Evolutionary conservation across 2,888 invertebrate genomes (phyloP).

Genomic region (Drosophila lutescens): DNA sequence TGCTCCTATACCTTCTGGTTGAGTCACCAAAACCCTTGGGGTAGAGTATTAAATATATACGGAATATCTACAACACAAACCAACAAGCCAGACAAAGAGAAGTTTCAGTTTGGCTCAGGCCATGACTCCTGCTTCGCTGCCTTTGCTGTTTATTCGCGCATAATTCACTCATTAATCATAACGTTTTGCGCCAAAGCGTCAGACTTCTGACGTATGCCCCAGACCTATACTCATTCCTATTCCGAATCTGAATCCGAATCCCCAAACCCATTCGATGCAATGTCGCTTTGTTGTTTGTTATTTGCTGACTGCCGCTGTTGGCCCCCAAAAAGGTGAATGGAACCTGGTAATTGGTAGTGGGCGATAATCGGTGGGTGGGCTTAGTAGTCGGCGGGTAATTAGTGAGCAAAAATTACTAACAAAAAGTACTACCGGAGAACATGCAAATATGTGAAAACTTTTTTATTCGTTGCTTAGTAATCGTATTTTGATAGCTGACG

Average conservation of each 20-base stretch:
- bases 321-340: slow-evolving; percentile 53
- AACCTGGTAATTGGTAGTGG: slow-evolving; percentile 48
- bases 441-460: slow-evolving; percentile 28
- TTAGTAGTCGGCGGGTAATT: slow-evolving; percentile 35
- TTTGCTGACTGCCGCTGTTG: slow-evolving; percentile 20
- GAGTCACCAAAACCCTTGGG: not conserved
- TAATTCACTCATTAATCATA: slow-evolving; percentile 81
- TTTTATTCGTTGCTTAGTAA: slow-evolving; percentile 6
- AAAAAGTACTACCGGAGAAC: slow-evolving; percentile 3
- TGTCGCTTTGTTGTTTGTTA: slow-evolving; percentile 45
- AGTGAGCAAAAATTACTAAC: slow-evolving; percentile 18
- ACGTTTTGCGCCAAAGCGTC: slow-evolving; percentile 73
- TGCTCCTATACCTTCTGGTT: accelerated
- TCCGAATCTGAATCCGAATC: slow-evolving; percentile 13
- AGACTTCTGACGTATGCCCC: slow-evolving; percentile 61
- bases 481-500: slow-evolving; percentile 12
- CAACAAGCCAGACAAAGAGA: slow-evolving; percentile 71
- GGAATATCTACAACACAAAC: slow-evolving; percentile 31
- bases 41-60: slow-evolving; percentile 34
- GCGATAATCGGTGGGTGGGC: slow-evolving; percentile 45
- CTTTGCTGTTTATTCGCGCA: slow-evolving; percentile 80
- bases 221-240: slow-evolving; percentile 11
- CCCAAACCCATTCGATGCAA: slow-evolving; percentile 34
- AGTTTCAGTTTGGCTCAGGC: slow-evolving; percentile 51
- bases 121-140: slow-evolving; percentile 62